Conservation (phyloP, 2,113 vertebrate genomes). For the Crotalus helleri region DNA sequence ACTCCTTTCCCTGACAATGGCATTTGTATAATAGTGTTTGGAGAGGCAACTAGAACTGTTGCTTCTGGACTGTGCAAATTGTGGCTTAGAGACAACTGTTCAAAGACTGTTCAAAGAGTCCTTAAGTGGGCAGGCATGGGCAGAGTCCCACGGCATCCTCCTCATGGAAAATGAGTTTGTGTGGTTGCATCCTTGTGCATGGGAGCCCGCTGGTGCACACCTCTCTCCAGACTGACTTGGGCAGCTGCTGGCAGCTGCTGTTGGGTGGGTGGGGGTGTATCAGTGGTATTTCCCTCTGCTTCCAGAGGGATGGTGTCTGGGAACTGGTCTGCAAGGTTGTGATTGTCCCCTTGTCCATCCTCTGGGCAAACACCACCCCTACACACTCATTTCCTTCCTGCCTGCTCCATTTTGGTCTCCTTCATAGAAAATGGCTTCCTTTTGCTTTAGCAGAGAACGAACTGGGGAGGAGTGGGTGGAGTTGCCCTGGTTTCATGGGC, state of each 20-base stretch:
- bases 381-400: not conserved
- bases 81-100: not conserved
- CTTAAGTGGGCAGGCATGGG: not conserved
- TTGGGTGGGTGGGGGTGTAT: not conserved
- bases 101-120: not conserved
- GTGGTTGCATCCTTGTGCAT: not conserved
- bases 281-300: not conserved
- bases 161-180: not conserved
- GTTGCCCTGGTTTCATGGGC: not conserved
- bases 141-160: not conserved
- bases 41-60: not conserved
- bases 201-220: not conserved
- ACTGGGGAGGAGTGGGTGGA: not conserved
- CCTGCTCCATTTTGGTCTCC: not conserved
- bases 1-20: slow-evolving; percentile 15
- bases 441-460: not conserved
- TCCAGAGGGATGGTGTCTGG: not conserved
- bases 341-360: not conserved
- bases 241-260: not conserved
- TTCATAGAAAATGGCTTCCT: not conserved
- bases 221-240: not conserved
- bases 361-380: not conserved
- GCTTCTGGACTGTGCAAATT: not conserved
- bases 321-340: not conserved
- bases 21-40: slow-evolving; percentile 39